Evolutionary conservation across 2,888 invertebrate genomes (phyloP), one percentile per base, ranked within the genome.

Genomic region (Papilio gigon): DNA sequence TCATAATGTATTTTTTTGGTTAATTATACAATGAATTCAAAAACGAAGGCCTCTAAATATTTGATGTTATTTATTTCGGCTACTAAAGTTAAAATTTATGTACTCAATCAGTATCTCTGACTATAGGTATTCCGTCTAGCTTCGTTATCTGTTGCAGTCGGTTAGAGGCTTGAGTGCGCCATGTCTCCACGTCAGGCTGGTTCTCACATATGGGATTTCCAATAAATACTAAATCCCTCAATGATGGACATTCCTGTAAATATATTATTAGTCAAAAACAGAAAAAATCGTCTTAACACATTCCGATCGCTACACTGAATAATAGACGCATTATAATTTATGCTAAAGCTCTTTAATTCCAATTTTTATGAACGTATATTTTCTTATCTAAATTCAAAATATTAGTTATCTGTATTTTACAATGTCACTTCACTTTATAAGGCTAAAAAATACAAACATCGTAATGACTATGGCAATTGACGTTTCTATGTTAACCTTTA

Each of bases 141-240:
- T 96, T 97, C 80, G 94, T 94, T 67, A 97, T 87, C 83, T 95
- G 93, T 73, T 95, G 96, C 42, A 97, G 88, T 67, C 95, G 93
- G 79, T 93, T 95, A 2, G 93, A 87, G 0, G 94, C 96, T 84
- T 97, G 96, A 5, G 87, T 81, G 59, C 94, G 93, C 94, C 95
- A 97, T 4, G 93, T 85, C 0, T 93, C 93, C 42, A 94, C 92
- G 67, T 96, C 95, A 0, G 89, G 84, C 83, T 95, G 93, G 73
- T 92, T 94, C 42, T 97, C 97, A 75, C 93, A 93, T 25, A 97
- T 81, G 0, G 96, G 96, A 88, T 97, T 97, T 0, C 95, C 97
- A 44, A 94, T 93, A 84, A 98, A 96, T 3, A 97, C 92, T 3
- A 98, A 90, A 77, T 98, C 97, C 80, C 95, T 92, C 1, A 97